phyloP scores from a whole-genome alignment of 2,888 invertebrate species.

The Clostera curtula region DNA sequence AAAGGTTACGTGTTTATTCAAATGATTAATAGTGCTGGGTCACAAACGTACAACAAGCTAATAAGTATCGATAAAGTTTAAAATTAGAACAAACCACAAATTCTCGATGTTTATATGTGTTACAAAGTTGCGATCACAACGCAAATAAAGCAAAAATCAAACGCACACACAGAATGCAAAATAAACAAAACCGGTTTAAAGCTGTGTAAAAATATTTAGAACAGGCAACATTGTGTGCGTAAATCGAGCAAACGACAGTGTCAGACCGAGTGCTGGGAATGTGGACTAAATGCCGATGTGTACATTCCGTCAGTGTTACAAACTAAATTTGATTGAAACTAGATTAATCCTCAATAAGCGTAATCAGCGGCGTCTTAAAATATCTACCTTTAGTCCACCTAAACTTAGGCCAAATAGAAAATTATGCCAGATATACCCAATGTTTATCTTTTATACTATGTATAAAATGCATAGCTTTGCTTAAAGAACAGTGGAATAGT shows the following conservation, averaged over 20 bases:
- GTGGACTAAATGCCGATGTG: conserved; percentile 51
- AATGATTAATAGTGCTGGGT: conserved; percentile 14
- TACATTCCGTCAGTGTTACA: too few relatives aligned
- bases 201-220: conserved; percentile 49
- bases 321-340: too few relatives aligned
- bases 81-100: conserved; percentile 22
- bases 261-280: conserved; percentile 49
- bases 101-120: too few relatives aligned
- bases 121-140: conserved; percentile 22
- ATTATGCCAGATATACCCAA: too few relatives aligned
- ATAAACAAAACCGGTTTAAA: conserved; percentile 40
- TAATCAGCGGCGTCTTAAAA: too few relatives aligned
- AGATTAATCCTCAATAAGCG: too few relatives aligned
- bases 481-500: too few relatives aligned
- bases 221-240: conserved; percentile 66
- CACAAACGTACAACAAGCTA: conserved; percentile 18
- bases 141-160: conserved; percentile 21
- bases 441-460: too few relatives aligned
- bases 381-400: too few relatives aligned
- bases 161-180: conserved; percentile 39
- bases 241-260: conserved; percentile 46
- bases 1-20: conserved; percentile 23
- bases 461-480: too few relatives aligned
- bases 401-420: too few relatives aligned
- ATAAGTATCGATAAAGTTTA: conserved; percentile 14